A percentile compares a stretch with the other conserved stretches of the same genome.
Conservation (phyloP, 2,888 invertebrate genomes). For the Macroteleia sp. region DNA sequence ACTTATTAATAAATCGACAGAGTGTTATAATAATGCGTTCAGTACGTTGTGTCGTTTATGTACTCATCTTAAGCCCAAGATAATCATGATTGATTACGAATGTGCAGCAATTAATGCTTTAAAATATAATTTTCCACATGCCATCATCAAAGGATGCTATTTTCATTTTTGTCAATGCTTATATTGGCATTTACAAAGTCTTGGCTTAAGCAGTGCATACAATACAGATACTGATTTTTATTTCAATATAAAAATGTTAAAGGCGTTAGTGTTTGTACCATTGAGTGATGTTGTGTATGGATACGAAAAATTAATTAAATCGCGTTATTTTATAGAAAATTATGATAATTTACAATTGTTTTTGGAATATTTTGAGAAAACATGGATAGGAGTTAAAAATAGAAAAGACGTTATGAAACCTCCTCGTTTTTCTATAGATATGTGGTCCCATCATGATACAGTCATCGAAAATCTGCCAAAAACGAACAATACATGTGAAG, state of each 20-base stretch:
- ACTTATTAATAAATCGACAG: conserved; percentile 3
- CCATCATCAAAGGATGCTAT: not conserved
- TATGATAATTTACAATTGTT: not conserved
- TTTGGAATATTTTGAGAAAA: not conserved
- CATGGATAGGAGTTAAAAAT: not conserved
- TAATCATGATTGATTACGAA: not conserved
- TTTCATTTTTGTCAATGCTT: not conserved
- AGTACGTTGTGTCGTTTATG: not conserved
- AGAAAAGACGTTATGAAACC: not conserved
- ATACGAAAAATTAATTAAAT: not conserved
- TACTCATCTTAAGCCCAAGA: not conserved
- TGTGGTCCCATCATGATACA: not conserved
- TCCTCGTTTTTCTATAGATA: conserved; percentile 3
- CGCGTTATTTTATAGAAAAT: not conserved
- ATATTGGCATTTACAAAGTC: not conserved
- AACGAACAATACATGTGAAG: conserved; percentile 6
- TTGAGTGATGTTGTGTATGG: not conserved
- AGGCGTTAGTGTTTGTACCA: not conserved
- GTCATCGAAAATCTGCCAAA: conserved; percentile 5
- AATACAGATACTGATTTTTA: not conserved
- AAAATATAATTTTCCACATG: not conserved
- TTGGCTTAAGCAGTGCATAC: not conserved
- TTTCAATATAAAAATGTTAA: not conserved
- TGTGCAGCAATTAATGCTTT: not conserved
- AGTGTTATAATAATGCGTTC: conserved; percentile 4